Conservation (phyloP, 1,140 invertebrate genomes). For the Dryas iulia region DNA sequence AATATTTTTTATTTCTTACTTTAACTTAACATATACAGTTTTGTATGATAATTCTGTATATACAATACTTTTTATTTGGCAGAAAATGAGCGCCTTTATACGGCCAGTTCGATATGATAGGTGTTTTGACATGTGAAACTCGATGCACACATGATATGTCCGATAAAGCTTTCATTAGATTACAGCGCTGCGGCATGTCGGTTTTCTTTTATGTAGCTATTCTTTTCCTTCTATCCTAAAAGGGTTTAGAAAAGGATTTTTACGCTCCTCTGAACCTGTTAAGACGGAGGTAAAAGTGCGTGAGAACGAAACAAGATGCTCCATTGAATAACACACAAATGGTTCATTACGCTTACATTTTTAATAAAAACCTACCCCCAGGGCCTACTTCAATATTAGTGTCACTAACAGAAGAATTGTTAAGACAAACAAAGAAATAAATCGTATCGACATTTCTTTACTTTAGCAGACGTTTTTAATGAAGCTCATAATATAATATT, state of each 20-base stretch:
- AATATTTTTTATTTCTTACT: too few relatives aligned
- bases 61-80: neutral
- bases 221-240: constrained; percentile 40
- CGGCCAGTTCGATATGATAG: neutral
- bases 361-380: constrained; percentile 44
- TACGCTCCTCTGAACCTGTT: constrained; percentile 51
- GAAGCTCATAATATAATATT: neutral
- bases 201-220: constrained; percentile 35
- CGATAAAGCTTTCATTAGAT: neutral
- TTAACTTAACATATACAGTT: too few relatives aligned
- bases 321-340: constrained; percentile 43
- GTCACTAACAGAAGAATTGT: constrained; percentile 37
- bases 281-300: constrained; percentile 48
- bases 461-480: neutral
- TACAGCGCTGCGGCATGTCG: constrained; percentile 9
- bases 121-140: neutral
- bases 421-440: neutral
- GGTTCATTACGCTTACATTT: constrained; percentile 46
- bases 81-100: neutral
- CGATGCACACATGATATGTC: neutral
- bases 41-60: neutral
- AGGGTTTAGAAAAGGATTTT: constrained; percentile 56
- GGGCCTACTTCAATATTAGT: constrained; percentile 52
- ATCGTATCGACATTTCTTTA: neutral
- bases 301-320: constrained; percentile 62